These are phyloP conservation scores for Oligia latruncula DNA, from an alignment of 2,888 invertebrate species.

Conservation along the genomic window DNA sequence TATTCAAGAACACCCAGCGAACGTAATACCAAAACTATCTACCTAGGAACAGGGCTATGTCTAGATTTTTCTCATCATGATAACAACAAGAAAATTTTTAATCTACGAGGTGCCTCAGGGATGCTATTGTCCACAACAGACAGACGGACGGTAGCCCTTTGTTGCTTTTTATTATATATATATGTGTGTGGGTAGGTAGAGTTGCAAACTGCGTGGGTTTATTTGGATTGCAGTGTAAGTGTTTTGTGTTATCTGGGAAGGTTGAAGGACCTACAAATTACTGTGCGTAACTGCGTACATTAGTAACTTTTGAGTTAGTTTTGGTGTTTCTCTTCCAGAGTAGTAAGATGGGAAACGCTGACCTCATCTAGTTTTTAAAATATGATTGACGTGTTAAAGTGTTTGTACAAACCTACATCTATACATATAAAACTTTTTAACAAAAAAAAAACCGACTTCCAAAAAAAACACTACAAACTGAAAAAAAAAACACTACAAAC, in stretches of 20 bases:
- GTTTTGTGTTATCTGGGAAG: neutral
- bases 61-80: slow-evolving; percentile 62
- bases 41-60: neutral
- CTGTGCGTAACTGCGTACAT: neutral
- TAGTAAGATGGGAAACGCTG: too few relatives aligned
- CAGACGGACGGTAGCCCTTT: slow-evolving; percentile 65
- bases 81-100: slow-evolving; percentile 67
- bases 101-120: slow-evolving; percentile 67
- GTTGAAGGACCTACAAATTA: neutral
- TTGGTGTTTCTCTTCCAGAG: too few relatives aligned
- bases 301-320: too few relatives aligned
- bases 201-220: neutral
- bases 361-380: too few relatives aligned
- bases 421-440: too few relatives aligned
- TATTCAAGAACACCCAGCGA: neutral
- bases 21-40: slow-evolving; percentile 31
- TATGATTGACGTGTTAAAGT: too few relatives aligned
- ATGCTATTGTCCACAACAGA: slow-evolving; percentile 66
- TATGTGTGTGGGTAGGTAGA: neutral
- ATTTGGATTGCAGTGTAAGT: slow-evolving; percentile 1
- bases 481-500: too few relatives aligned
- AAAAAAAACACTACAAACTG: too few relatives aligned
- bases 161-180: slow-evolving; percentile 47
- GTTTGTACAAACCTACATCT: too few relatives aligned
- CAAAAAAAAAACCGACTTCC: too few relatives aligned